Percentiles rank a stretch among this genome's conserved stretches.
phyloP scores from a whole-genome alignment of 2,113 vertebrate species.

The Takifugu bimaculatus region DNA sequence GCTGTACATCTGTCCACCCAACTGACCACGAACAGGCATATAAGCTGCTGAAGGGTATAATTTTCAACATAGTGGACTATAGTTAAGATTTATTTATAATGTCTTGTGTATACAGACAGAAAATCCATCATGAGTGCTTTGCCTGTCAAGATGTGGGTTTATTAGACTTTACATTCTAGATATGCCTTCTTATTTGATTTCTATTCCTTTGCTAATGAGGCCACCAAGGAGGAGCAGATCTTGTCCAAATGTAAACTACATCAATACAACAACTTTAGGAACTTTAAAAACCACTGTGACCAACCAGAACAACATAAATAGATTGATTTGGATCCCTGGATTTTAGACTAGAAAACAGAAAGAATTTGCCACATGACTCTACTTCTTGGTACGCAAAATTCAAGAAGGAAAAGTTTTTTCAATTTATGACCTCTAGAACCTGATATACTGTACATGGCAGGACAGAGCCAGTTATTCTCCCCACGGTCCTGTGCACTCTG shows the following conservation, averaged over 20 bases:
- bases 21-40: constrained; percentile 46
- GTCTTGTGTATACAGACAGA: constrained; percentile 52
- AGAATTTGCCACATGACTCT: too few relatives aligned
- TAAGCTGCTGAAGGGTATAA: constrained; percentile 53
- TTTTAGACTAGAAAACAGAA: too few relatives aligned
- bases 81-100: constrained; percentile 74
- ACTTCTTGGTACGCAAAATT: too few relatives aligned
- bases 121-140: constrained; percentile 47
- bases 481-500: constrained; percentile 31
- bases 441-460: too few relatives aligned
- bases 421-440: too few relatives aligned
- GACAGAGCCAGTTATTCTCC: constrained; percentile 1
- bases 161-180: constrained; percentile 27
- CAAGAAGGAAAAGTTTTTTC: too few relatives aligned
- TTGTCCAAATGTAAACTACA: not conserved
- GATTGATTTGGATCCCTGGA: too few relatives aligned
- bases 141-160: constrained; percentile 23
- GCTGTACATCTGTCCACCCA: constrained; percentile 29
- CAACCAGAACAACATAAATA: too few relatives aligned
- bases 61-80: constrained; percentile 61
- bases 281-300: not conserved
- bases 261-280: too few relatives aligned
- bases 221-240: too few relatives aligned
- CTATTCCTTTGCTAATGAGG: constrained; percentile 22
- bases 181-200: not conserved